Base-by-base conservation (phyloP, 1,140 invertebrate species). In the Drosophila teissieri region DNA sequence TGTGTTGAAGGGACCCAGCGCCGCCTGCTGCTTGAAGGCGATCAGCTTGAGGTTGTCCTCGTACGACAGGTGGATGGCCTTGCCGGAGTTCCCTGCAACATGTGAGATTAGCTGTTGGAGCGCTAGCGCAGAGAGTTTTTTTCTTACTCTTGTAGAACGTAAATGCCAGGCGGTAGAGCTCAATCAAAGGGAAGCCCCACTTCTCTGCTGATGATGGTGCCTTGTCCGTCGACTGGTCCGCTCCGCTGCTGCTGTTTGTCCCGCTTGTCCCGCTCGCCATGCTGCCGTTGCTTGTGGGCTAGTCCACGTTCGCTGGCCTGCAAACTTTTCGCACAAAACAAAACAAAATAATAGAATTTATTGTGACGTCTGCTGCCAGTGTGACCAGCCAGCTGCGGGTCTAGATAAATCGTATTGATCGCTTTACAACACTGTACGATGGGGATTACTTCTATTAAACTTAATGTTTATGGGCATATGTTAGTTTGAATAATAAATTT, bases 71-170 rank as follows among this genome's bases (percentile, higher is more conserved):
- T 98, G 97, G 37, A 99, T 94, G 53, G 98, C 97, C 93, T 98
- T 99, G 10, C 98, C 98, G 93, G 98, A 96, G 94, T 99, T 99
- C 92, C 99, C 98, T 98, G 92, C n/a, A 93, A 94, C 70, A n/a
- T 80, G 79, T 62, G 73, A 6, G 11, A 15, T 49, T 49, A 15
- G 6, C n/a, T 44, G 19, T 34, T 24, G 22, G 14, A 4, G 11
- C 12, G 12, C 14, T 39, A 27, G 12, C 27, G 37, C 57, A 10
- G 56, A 34, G 19, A 12, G 60, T 51, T 37, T 19, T 51, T 2
- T 17, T 62, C 64, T 34, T 94, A 98, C 97, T 97, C 96, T 97
- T 98, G 86, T 97, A 98, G 93, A 98, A 98, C 84, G 94, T 95
- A 24, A 98, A 92, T 19, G 96, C 96, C 63, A 98, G 94, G 93